Conservation (phyloP, 2,113 vertebrate genomes). For the Gambusia holbrooki region DNA sequence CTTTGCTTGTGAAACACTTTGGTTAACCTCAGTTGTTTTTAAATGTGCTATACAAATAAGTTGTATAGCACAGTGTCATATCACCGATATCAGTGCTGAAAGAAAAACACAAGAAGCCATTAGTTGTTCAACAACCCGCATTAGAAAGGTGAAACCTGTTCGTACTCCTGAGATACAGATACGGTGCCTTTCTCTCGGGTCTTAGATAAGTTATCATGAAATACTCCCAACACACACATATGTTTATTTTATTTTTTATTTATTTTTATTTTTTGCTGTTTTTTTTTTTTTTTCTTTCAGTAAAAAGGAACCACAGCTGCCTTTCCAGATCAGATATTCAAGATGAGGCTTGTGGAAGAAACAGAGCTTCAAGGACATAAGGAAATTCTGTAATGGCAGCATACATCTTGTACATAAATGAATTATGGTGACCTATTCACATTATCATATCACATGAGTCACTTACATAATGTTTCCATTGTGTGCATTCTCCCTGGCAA, state of each 20-base stretch:
- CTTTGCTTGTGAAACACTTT: too few relatives aligned
- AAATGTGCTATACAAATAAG: too few relatives aligned
- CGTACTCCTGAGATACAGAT: too few relatives aligned
- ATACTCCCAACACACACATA: conserved; percentile 2
- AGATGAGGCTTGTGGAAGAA: conserved; percentile 28
- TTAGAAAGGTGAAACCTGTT: too few relatives aligned
- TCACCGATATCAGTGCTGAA: too few relatives aligned
- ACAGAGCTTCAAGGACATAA: background rate
- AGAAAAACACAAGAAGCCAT: too few relatives aligned
- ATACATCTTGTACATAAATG: conserved; percentile 1
- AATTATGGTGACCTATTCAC: conserved; percentile 12
- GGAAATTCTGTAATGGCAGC: conserved; percentile 4
- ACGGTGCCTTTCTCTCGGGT: too few relatives aligned
- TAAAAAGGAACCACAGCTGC: conserved; percentile 18
- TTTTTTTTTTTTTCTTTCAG: conserved; percentile 6
- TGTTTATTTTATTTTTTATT: conserved; percentile 16
- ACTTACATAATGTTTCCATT: conserved; percentile 36
- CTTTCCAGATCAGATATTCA: conserved; percentile 11
- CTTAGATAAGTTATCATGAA: too few relatives aligned
- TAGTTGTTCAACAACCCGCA: too few relatives aligned
- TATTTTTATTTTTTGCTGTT: conserved; percentile 8
- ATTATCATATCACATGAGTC: conserved; percentile 13
- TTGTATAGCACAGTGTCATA: too few relatives aligned
- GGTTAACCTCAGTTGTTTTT: too few relatives aligned
- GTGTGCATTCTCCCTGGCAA: conserved; percentile 58